A percentile compares a stretch with the other conserved stretches of the same genome.
Conservation (phyloP, 2,888 invertebrate species). For the Ophion obscuratus region DNA sequence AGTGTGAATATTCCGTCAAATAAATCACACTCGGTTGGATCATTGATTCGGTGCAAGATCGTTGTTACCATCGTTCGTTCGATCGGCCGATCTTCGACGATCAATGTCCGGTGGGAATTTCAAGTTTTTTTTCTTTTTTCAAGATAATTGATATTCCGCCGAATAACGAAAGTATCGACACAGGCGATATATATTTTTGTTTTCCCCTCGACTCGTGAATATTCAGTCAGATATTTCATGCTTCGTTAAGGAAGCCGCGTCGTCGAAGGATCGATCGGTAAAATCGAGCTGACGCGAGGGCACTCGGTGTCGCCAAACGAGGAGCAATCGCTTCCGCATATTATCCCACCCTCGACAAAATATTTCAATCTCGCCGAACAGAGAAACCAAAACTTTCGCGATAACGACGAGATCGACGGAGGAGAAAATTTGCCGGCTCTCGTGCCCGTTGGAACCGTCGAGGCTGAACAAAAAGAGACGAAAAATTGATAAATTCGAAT, state of each 20-base stretch:
- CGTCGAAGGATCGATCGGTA: not conserved
- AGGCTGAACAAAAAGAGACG: not conserved
- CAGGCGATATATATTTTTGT: not conserved
- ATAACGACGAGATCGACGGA: not conserved
- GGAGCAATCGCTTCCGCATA: not conserved
- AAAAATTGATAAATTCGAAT: not conserved
- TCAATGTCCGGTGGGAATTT: not conserved
- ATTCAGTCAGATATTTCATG: slow-evolving; percentile 3
- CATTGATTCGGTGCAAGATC: not conserved
- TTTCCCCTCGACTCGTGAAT: not conserved
- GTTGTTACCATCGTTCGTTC: not conserved
- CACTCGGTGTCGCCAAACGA: no score
- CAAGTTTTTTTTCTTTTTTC: not conserved
- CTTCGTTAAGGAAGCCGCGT: not conserved
- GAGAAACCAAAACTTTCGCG: not conserved
- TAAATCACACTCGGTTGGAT: not conserved
- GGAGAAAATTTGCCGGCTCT: not conserved
- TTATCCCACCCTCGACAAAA: not conserved
- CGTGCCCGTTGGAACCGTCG: no score
- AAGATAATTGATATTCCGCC: not conserved
- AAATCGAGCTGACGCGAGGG: no score
- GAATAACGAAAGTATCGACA: not conserved
- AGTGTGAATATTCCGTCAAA: not conserved
- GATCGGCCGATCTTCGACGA: not conserved
- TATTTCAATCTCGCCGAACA: not conserved